Percentiles rank a stretch among this genome's conserved stretches.
These are phyloP conservation scores for Cryptoblepharus egeriae DNA, from an alignment of 2,797 vertebrate species.

Conservation along the genomic window DNA sequence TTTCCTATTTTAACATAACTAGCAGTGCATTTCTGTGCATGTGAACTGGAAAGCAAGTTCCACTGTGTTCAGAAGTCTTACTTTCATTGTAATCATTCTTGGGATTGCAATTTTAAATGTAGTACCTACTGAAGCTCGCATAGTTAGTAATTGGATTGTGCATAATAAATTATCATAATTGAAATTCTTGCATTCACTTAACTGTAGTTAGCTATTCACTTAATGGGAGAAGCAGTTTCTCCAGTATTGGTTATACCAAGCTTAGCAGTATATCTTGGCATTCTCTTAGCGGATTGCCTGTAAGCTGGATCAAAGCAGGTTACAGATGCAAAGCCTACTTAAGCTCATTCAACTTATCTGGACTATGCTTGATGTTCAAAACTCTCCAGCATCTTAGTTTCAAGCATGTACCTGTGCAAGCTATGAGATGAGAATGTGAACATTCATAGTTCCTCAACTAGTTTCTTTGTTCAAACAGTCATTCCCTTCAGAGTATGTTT, in stretches of 20 bases:
- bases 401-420: not conserved
- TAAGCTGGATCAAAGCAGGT: not conserved
- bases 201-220: not conserved
- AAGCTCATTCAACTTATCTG: not conserved
- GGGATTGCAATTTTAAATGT: not conserved
- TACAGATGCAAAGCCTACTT: not conserved
- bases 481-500: not conserved
- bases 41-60: no score
- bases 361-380: conserved; percentile 27
- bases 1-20: not conserved
- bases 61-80: no score
- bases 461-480: not conserved
- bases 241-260: not conserved
- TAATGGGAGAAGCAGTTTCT: not conserved
- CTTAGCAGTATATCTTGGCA: no score
- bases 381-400: accelerated
- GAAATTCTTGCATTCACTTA: not conserved
- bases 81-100: no score
- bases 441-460: not conserved
- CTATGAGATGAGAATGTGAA: conserved; percentile 18
- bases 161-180: accelerated
- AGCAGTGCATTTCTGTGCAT: no score
- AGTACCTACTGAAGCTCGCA: not conserved
- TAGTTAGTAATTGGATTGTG: not conserved
- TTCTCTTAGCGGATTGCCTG: no score